A percentile compares a stretch with the other conserved stretches of the same genome.
These are phyloP conservation scores for Cetonia aurata DNA, from an alignment of 2,888 invertebrate genomes.

Conservation along the genomic window DNA sequence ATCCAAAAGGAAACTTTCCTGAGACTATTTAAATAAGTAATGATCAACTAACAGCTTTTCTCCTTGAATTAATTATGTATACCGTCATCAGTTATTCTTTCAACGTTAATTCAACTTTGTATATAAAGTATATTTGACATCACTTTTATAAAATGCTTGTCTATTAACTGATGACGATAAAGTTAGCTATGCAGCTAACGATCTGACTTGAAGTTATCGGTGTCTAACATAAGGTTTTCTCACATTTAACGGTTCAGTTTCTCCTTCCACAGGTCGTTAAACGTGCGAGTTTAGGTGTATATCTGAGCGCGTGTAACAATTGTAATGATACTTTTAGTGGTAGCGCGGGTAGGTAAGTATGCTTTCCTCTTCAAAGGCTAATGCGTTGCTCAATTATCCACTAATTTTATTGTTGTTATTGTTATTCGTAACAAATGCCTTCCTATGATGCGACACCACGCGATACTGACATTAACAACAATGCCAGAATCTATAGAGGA, in stretches of 20 bases:
- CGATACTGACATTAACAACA: conserved; percentile 58
- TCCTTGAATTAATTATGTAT: conserved; percentile 7
- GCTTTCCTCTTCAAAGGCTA: conserved; percentile 31
- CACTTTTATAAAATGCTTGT: conserved; percentile 4
- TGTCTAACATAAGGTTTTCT: too few species aligned
- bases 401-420: conserved; percentile 53
- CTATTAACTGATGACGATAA: background rate
- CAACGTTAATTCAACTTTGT: conserved; percentile 23
- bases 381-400: conserved; percentile 49
- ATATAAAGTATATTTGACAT: conserved; percentile 1
- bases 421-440: conserved; percentile 52
- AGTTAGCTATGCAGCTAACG: background rate
- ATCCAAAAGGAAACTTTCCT: conserved; percentile 8
- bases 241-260: too few species aligned
- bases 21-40: background rate
- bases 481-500: conserved; percentile 49
- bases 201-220: too few species aligned
- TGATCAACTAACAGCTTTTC: too few species aligned
- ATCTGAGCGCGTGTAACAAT: too few species aligned
- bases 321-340: conserved; percentile 26
- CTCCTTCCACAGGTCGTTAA: too few species aligned
- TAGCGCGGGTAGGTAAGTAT: background rate
- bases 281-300: too few species aligned
- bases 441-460: conserved; percentile 51
- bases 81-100: conserved; percentile 24